Evolutionary conservation across 2,797 vertebrate species (phyloP).

Genomic region (Streptopelia turtur): DNA sequence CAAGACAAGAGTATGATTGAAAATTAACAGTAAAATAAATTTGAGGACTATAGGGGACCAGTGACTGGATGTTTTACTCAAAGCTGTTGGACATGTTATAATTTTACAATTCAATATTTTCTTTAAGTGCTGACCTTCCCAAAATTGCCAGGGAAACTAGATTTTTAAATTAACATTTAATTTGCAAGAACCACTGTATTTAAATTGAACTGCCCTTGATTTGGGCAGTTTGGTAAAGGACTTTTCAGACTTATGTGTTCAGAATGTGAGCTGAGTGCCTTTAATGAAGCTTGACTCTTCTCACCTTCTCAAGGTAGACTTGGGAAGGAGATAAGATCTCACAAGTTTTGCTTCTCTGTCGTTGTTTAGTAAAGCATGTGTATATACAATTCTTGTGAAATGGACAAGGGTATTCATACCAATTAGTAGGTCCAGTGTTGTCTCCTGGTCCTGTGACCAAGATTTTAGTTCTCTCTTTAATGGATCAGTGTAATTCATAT

Average conservation of each 20-base stretch:
- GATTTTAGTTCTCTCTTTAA: neutral
- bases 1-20: accelerated
- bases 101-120: neutral
- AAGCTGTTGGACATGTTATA: neutral
- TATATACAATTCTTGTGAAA: neutral
- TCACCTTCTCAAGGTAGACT: neutral
- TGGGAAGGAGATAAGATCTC: neutral
- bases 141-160: neutral
- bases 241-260: neutral
- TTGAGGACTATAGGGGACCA: neutral
- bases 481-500: neutral
- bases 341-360: neutral
- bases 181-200: neutral
- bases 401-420: neutral
- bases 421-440: neutral
- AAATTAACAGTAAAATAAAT: neutral
- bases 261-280: neutral
- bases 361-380: neutral
- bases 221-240: neutral
- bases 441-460: neutral
- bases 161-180: neutral
- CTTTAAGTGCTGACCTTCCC: neutral
- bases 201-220: neutral
- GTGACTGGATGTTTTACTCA: neutral
- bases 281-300: neutral